These are phyloP conservation scores for Hemiscyllium ocellatum DNA, from an alignment of 2,113 vertebrate species.

Conservation along the genomic window DNA sequence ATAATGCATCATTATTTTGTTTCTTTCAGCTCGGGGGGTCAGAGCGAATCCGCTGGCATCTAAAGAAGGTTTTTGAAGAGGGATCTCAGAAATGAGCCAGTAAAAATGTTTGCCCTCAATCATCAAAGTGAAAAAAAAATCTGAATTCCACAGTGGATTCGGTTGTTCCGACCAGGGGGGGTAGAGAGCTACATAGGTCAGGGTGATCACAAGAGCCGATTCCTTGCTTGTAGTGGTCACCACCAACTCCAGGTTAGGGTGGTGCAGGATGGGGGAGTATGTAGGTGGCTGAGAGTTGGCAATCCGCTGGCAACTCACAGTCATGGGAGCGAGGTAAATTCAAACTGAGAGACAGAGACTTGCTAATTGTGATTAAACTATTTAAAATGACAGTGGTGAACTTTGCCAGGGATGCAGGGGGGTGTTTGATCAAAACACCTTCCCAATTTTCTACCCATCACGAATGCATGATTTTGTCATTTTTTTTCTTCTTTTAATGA, in stretches of 20 bases:
- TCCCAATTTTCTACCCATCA: not conserved
- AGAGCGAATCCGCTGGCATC: not conserved
- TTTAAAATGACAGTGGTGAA: not conserved
- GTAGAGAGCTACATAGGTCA: not conserved
- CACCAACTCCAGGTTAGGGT: not conserved
- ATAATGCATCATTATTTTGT: constrained; percentile 17
- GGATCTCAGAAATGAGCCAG: not conserved
- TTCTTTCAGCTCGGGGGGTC: not conserved
- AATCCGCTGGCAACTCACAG: not conserved
- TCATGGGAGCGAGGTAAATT: not conserved
- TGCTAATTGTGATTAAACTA: not conserved
- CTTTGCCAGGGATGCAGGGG: not conserved
- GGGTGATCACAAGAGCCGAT: not conserved
- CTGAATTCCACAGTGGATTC: not conserved
- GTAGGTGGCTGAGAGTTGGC: not conserved
- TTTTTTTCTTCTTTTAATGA: not conserved
- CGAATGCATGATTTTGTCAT: not conserved
- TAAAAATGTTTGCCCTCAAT: not conserved
- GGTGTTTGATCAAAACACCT: not conserved
- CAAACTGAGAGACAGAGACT: not conserved
- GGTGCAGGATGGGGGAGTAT: not conserved
- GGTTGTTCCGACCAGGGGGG: not conserved
- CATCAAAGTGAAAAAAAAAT: not conserved
- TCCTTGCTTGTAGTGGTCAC: not conserved
- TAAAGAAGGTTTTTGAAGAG: not conserved